Evolutionary conservation across 1,140 invertebrate genomes (phyloP), one percentile per base, ranked within the genome.

Genomic region (Pogonognathellus flavescens): DNA sequence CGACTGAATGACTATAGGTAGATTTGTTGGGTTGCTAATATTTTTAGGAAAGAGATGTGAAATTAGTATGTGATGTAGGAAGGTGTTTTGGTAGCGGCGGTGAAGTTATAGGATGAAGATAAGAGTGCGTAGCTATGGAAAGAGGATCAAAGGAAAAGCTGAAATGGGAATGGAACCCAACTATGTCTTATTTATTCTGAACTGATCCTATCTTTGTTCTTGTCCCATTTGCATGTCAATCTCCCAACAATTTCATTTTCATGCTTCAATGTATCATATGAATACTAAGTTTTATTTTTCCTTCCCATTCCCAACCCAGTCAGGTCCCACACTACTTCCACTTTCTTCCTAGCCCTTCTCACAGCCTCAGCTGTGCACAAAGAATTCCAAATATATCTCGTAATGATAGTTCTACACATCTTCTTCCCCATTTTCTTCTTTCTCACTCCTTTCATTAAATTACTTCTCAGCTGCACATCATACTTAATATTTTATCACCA

Each of bases 211-310:
- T 81, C 70, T 49, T 76, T 76, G 70, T 76, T 76, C 70, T 76
- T 76, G 70, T 76, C 80, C 50, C 80, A 81, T 81, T 81, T 81
- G 80, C 80, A 81, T 81, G 80, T 52, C 80, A 50, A 81, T 81
- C 80, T 55, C 80, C 80, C 80, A 81, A 53, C 80, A 50, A 81
- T 81, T 81, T 81, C 80, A 81, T 52, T 81, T 81, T 81, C 80
- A 81, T 81, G 80, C 50, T 55, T 55, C 50, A n/a, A 55, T 81
- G 80, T 81, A 59, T 81, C 50, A 59, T 81, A 81, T 81, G 80
- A 81, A 81, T 81, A 81, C 80, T 55, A 81, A 81, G 70, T 76
- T 25, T 76, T 31, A 76, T 76, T 76, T 72, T 72, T 72, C 60
- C 60, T 62, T 76, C 41, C 70, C 41, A 49, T 16, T 16, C 16